phyloP scores from a whole-genome alignment of 1,140 invertebrate genomes.

The Thalassaphorura encarpata region DNA sequence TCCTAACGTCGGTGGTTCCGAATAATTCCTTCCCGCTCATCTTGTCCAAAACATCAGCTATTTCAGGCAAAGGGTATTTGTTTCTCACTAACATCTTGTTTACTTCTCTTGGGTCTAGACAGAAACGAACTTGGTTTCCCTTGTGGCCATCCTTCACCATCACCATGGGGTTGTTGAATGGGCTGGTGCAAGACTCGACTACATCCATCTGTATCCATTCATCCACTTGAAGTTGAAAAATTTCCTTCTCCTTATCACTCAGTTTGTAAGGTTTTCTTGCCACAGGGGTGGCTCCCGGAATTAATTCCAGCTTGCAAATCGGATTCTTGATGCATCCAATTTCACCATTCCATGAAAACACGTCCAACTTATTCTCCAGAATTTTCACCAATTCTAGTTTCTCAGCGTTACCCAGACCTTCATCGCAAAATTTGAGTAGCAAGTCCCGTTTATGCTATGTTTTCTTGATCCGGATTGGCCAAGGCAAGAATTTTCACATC shows the following conservation, averaged over 20 bases:
- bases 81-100: not conserved
- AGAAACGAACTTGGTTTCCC: not conserved
- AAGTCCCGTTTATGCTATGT: not conserved
- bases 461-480: not conserved
- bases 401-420: not conserved
- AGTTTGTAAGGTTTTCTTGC: not conserved
- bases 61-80: not conserved
- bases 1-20: constrained; percentile 33
- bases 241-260: not conserved
- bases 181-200: not conserved
- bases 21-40: constrained; percentile 8
- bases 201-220: not conserved
- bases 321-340: not conserved
- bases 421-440: not conserved
- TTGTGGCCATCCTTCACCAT: not conserved
- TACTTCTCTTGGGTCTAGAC: not conserved
- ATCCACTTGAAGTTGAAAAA: not conserved
- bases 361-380: not conserved
- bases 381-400: not conserved
- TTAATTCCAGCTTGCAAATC: constrained; percentile 1
- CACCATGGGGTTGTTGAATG: not conserved
- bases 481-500: not conserved
- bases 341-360: constrained; percentile 3
- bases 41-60: not conserved
- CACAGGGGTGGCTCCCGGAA: not conserved